phyloP scores from a whole-genome alignment of 2,113 vertebrate genomes.

The Oophaga pumilio region DNA sequence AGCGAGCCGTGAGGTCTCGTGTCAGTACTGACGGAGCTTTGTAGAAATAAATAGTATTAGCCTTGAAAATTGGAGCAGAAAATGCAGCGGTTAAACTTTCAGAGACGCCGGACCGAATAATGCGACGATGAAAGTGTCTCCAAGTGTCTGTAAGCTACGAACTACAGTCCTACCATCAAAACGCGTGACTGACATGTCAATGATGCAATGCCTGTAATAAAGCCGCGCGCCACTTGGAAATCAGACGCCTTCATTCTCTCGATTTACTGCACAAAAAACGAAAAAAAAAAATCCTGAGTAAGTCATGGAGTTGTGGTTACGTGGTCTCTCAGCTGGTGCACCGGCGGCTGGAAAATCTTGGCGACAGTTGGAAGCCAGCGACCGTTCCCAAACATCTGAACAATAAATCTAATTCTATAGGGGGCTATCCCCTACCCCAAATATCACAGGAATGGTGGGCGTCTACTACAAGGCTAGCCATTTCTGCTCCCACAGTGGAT shows the following conservation, averaged over 20 bases:
- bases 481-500: too few species aligned
- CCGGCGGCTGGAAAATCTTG: not conserved
- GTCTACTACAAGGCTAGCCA: not conserved
- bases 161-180: constrained; percentile 21
- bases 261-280: not conserved
- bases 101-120: constrained; percentile 11
- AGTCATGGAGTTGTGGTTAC: not conserved
- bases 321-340: not conserved
- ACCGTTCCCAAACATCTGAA: not conserved
- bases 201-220: not conserved
- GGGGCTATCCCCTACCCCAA: not conserved
- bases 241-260: not conserved
- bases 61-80: constrained; percentile 32
- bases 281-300: not conserved
- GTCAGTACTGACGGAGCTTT: not conserved
- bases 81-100: constrained; percentile 9
- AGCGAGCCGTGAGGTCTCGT: not conserved
- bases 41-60: constrained; percentile 17
- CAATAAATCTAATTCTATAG: not conserved
- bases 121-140: not conserved
- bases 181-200: constrained; percentile 21
- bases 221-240: not conserved
- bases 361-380: not conserved
- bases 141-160: constrained; percentile 18
- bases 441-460: not conserved